Evolutionary conservation across 1,140 invertebrate species (phyloP), one percentile per base, ranked within the genome.

Genomic region (Hermatobates lingyangjiaoensis): DNA sequence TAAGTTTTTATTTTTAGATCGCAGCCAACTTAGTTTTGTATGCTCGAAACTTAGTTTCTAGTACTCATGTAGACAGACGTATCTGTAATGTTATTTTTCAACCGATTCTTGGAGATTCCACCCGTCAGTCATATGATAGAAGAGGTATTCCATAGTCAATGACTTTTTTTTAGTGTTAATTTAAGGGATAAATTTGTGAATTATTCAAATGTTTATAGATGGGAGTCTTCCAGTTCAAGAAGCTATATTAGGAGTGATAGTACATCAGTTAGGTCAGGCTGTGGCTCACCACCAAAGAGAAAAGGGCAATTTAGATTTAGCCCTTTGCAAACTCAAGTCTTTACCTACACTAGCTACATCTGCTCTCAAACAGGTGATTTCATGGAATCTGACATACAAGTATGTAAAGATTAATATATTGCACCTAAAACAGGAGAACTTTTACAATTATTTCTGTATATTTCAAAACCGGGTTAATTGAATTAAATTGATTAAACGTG

Each of bases 11-110:
- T 39, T 42, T 44, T 4, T 71, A 83, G 67, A 79, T 83, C 47
- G 69, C 76, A 18, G 73, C 74, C 40, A 83, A 84, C 66, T 62
- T 83, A 7, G 63, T 81, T 45, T 64, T 79, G 1, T 84, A 82
- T 60, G 74, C 74, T 1, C 70, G 80, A 28, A 77, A 77, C 55
- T 67, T 74, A 2, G 68, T 72, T 0, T 68, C 71, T 1, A 72
- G 69, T 55, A 64, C 69, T 50, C 66, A 63, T 3, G 64, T 72
- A 15, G 72, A 74, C 49, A 70, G 70, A 57, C 62, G 65, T 15
- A 67, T 67, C 24, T 68, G 70, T 28, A 68, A 64, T 24, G 66
- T 71, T 18, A 56, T 70, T 23, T 67, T 68, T 53, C 62, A 68
- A 48, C 64, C 67, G 12, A 58, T 64, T 3, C 59, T 72, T 30